Percentiles rank a stretch among this genome's conserved stretches.
Conservation (phyloP, 2,888 invertebrate genomes). For the Diloba caeruleocephala region DNA sequence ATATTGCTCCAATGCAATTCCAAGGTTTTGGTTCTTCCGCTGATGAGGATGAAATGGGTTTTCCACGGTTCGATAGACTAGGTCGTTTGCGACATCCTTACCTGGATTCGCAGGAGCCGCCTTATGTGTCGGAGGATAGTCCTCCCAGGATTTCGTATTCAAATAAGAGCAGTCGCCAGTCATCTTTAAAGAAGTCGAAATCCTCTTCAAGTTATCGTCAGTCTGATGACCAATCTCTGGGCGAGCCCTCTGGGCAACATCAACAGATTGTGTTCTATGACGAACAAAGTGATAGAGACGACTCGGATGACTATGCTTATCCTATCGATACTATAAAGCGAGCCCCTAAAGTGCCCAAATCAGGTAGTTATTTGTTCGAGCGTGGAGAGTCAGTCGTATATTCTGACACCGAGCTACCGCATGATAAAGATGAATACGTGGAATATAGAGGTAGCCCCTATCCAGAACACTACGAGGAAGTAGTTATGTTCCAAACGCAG, state of each 20-base stretch:
- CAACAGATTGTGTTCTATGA: conserved; percentile 76
- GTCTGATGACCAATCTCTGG: conserved; percentile 74
- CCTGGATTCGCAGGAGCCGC: conserved; percentile 84
- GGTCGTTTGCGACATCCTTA: conserved; percentile 88
- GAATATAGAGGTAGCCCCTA: conserved; percentile 84
- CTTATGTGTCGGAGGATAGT: conserved; percentile 84
- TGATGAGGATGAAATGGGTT: conserved; percentile 91
- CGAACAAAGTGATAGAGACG: conserved; percentile 83
- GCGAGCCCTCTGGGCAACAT: conserved; percentile 77
- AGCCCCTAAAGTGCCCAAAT: conserved; percentile 82
- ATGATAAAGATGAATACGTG: conserved; percentile 82
- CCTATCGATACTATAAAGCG: conserved; percentile 86
- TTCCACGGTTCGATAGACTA: conserved; percentile 90
- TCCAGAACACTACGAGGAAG: conserved; percentile 83
- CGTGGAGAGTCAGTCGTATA: conserved; percentile 83
- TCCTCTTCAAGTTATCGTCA: conserved; percentile 75
- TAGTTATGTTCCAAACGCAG: conserved; percentile 84
- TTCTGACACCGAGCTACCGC: conserved; percentile 81
- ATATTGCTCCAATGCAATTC: conserved; percentile 86
- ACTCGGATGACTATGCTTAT: conserved; percentile 86
- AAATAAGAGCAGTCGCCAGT: conserved; percentile 84
- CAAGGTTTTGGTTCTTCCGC: conserved; percentile 90
- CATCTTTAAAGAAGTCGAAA: conserved; percentile 83
- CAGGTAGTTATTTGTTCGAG: conserved; percentile 80
- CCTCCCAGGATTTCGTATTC: conserved; percentile 83